These are phyloP conservation scores for Sylvicola fuscatus DNA, from an alignment of 2,888 invertebrate genomes.

Conservation along the genomic window DNA sequence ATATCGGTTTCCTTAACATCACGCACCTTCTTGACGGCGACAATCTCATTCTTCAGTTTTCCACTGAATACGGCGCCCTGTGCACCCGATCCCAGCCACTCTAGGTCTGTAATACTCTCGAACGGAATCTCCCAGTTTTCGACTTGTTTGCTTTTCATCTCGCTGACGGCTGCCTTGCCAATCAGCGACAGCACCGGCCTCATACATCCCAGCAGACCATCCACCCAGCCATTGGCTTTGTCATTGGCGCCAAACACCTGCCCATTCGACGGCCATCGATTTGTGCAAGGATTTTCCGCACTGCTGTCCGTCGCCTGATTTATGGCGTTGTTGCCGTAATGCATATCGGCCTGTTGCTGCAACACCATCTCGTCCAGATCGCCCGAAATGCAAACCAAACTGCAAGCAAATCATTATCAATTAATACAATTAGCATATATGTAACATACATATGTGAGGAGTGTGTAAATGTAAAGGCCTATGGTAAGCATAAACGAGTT, in stretches of 20 bases:
- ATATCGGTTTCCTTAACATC: constrained; percentile 87
- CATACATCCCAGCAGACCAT: constrained; percentile 72
- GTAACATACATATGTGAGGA: no score
- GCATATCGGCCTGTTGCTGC: no score
- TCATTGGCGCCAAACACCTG: constrained; percentile 19
- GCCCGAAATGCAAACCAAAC: no score
- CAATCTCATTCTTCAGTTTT: constrained; percentile 55
- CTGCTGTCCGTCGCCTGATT: constrained; percentile 18
- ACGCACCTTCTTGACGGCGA: constrained; percentile 91
- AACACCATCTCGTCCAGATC: no score
- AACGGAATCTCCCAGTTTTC: constrained; percentile 94
- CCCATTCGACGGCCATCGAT: constrained; percentile 27
- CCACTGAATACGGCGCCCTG: constrained; percentile 93
- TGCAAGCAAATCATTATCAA: no score
- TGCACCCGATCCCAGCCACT: constrained; percentile 87
- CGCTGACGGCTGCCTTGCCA: constrained; percentile 50
- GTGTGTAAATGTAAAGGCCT: no score
- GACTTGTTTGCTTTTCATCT: constrained; percentile 33
- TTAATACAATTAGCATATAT: no score
- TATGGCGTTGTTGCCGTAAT: no score
- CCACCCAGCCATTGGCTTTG: constrained; percentile 46
- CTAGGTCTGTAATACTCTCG: constrained; percentile 66
- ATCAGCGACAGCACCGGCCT: constrained; percentile 63
- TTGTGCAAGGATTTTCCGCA: constrained; percentile 23
- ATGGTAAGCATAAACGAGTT: no score